phyloP scores from a whole-genome alignment of 2,797 vertebrate genomes.

The Glossophaga mutica region DNA sequence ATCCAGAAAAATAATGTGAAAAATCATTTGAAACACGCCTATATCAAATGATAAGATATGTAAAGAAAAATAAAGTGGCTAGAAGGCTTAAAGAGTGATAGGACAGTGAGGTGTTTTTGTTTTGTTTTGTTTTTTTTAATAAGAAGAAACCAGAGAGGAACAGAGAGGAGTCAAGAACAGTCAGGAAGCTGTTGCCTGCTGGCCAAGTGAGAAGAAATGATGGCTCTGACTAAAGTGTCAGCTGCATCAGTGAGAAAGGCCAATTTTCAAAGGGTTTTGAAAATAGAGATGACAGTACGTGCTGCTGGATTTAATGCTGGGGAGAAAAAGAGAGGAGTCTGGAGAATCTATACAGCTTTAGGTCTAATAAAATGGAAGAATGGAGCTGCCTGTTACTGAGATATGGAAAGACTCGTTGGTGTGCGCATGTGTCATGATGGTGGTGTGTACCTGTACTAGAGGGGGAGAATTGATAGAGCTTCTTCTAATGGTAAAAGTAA shows the following conservation, averaged over 20 bases:
- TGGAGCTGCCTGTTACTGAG: neutral
- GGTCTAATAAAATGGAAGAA: neutral
- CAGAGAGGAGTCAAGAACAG: too few species aligned
- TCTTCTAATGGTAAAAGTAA: neutral
- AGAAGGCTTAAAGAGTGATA: neutral
- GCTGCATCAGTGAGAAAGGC: accelerated
- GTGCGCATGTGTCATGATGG: neutral
- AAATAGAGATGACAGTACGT: neutral
- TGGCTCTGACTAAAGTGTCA: neutral
- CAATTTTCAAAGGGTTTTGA: neutral
- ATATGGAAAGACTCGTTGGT: neutral
- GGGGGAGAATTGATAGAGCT: neutral
- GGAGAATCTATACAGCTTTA: neutral
- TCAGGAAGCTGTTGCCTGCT: accelerated
- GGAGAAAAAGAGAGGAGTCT: neutral
- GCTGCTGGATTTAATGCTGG: neutral
- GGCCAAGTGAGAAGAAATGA: neutral
- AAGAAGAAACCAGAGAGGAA: neutral
- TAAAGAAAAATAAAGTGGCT: neutral
- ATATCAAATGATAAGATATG: neutral
- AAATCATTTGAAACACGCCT: neutral
- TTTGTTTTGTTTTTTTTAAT: neutral
- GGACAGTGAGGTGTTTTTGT: neutral
- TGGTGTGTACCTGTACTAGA: neutral
- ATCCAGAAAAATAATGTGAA: neutral